Percentiles rank a stretch among this genome's conserved stretches.
phyloP scores from a whole-genome alignment of 2,797 vertebrate species.

The Danio kyathit region DNA sequence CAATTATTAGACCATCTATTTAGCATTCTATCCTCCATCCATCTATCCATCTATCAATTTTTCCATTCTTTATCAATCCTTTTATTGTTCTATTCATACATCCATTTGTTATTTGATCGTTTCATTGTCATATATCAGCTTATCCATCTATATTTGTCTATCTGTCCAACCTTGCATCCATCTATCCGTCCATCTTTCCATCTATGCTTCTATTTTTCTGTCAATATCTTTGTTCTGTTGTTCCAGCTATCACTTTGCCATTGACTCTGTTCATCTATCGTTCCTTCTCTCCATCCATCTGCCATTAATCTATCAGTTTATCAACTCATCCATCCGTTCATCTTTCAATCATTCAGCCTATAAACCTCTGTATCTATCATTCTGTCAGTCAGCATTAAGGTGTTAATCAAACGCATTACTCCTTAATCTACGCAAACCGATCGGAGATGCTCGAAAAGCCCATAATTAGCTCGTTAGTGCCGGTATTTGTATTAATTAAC shows the following conservation, averaged over 20 bases:
- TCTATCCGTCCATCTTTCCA: not conserved
- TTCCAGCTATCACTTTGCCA: not conserved
- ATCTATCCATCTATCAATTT: no score
- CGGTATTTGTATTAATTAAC: conserved; percentile 59
- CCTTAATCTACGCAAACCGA: conserved; percentile 32
- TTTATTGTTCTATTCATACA: no score
- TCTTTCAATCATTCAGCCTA: conserved; percentile 2
- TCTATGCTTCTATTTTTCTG: not conserved
- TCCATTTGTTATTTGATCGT: no score
- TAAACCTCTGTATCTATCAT: not conserved
- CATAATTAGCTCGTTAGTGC: conserved; percentile 56
- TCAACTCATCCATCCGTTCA: not conserved
- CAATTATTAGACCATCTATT: no score
- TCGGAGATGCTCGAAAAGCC: conserved; percentile 5
- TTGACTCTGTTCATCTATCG: not conserved
- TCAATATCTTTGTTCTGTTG: no score
- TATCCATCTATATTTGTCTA: no score
- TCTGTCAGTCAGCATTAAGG: not conserved
- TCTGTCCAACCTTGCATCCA: no score
- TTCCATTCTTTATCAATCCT: no score
- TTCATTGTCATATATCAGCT: no score
- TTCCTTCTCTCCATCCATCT: not conserved
- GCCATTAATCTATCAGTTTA: not conserved
- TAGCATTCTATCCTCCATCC: no score
- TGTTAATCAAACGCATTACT: conserved; percentile 29